Base-by-base conservation (phyloP, 2,888 invertebrate genomes). In the Catocala fraxini region DNA sequence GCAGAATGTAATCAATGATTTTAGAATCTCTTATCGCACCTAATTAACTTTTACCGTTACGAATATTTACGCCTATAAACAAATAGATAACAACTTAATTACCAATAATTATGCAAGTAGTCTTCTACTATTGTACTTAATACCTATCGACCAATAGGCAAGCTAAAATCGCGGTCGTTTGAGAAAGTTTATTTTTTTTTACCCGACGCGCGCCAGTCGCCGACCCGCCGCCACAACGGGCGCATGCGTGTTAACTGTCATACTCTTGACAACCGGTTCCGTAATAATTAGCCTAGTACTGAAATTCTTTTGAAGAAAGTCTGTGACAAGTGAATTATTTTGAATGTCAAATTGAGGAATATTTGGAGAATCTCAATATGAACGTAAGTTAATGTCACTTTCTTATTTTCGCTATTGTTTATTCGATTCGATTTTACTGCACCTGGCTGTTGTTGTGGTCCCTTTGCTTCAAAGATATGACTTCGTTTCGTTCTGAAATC, bases 141-240 rank as follows among this genome's bases (percentile, higher is more conserved):
- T 10, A 49, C n/a, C 51, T 49, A 47, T n/a, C 67, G 49, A 61
- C 79, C 76, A 79, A 78, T 76, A 68, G 70, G 65, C 69, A 15
- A 59, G 56, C 68, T 69, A 70, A 70, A 67, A 82, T 76, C 73
- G 80, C 84, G 83, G 84, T 71, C 85, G 82, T 63, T 75, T 74
- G 85, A 79, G 86, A 87, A 87, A 87, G 86, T 86, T 80, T 73
- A 68, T 77, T 81, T 81, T 83, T 78, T 77, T 76, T 68, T 61
- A 49, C 9, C 45, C 45, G 63, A 63, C 13, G 64, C 65, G 49
- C 72, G 75, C 67, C 85, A 86, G 86, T 86, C 79, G 73, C 72
- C 70, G 59, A 48, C 63, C 67, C 68, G 78, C 80, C 75, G 68
- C 68, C 75, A 64, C n/a, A 51, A 57, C 46, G 55, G 61, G 58